Base-by-base conservation (phyloP, 2,888 invertebrate genomes). In the Dicyrtomina minuta region DNA sequence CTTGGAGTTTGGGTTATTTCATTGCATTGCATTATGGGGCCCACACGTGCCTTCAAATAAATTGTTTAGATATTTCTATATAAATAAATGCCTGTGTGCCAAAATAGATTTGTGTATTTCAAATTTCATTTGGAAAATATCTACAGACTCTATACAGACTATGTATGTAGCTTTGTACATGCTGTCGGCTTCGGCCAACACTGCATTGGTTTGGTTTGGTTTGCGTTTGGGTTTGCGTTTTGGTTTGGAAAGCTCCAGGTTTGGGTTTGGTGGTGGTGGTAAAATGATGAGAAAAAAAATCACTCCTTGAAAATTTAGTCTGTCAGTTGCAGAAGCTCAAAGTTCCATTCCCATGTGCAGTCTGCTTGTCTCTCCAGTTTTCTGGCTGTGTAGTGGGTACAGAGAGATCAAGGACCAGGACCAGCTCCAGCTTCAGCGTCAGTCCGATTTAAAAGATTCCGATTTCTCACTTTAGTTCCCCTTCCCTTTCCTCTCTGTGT, bases 251-350 rank as follows among this genome's bases (percentile, higher is more conserved):
- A n/a, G 55, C 22, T 55, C 17, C 17, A 13, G 51, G 6, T 51
- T 13, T 13, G n/a, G 13, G 53, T 53, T 6, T 20, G 17, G 22
- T 53, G 4, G 20, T 13, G 17, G 24, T 6, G 20, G 53, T 13
- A 13, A 13, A 22, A 13, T 15, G 53, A 20, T 17, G 58, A 39
- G 39, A 33, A 58, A 58, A 58, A 60, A 60, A 43, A 60, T 13
- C n/a, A 60, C 41, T 43, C 15, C 60, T 60, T 60, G 60, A 60
- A 60, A 60, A 60, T 60, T 60, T 60, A 43, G 33, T 22, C 60
- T 60, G 60, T 60, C 60, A 43, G 44, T 20, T 12, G 60, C 60
- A 60, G 22, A 44, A 60, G 60, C 33, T 33, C 33, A 33, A 33
- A 33, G 33, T 33, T 33, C 33, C 33, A 33, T 33, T 60, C 60